Base-by-base conservation (phyloP, 2,797 vertebrate species). In the Falco novaeseelandiae region DNA sequence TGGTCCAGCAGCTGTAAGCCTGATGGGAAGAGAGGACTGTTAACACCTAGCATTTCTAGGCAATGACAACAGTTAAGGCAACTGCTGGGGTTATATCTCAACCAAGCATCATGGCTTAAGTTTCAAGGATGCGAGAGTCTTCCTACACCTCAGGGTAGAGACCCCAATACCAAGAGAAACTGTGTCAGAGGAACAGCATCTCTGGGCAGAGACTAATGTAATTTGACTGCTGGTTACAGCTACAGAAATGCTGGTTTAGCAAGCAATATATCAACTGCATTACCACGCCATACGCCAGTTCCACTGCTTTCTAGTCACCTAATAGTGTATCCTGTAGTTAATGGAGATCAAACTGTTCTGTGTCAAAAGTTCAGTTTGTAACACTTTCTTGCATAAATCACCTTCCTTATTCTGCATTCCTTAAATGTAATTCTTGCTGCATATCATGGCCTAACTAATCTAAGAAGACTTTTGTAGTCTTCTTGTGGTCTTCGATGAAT, bases 111-210 rank as follows among this genome's bases (percentile, higher is more conserved):
- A 8, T 9, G 38, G 57, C 15, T 48, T 26, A 16, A 26, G 16
- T 36, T 14, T n/a, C 19, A 32, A 10, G 52, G 25, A 9, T 27
- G 62, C 2, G 13, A 52, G 59, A 55, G 9, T 8, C 30, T 66
- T 40, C 49, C 32, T 67, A 6, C 22, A 15, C 4, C 49, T 89
- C 0, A 0, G 67, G n/a, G 29, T 25, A 38, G 34, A 63, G 63
- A 55, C 40, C 30, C 48, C 0, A 0, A 1, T 13, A 12, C 3
- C 22, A n/a, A 49, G n/a, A 73, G 74, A 40, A 74, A 38, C 11
- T 30, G 14, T 48, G 73, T 58, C 48, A 70, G 52, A 81, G 27
- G 12, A 87, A 2, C 73, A 82, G 59, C 51, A 11, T 14, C 48
- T 46, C 54, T 38, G 44, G 74, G 52, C 71, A 74, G 61, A 46